phyloP scores from a whole-genome alignment of 2,797 vertebrate genomes.

The Kryptolebias ocellatus region DNA sequence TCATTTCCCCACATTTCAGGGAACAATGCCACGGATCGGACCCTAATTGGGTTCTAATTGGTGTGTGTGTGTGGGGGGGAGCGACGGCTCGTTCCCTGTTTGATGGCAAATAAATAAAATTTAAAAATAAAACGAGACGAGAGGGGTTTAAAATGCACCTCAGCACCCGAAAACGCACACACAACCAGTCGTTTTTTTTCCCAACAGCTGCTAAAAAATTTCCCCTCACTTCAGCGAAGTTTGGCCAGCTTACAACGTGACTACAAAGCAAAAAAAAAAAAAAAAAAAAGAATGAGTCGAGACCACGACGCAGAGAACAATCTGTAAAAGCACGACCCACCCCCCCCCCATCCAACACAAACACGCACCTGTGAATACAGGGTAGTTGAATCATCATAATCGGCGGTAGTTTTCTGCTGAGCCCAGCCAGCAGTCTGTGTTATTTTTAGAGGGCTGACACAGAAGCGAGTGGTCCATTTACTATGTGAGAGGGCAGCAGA shows the following conservation, averaged over 20 bases:
- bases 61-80: too few relatives aligned
- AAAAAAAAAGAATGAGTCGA: conserved; percentile 20
- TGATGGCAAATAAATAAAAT: conserved; percentile 1
- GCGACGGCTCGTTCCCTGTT: background rate
- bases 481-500: conserved; percentile 72
- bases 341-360: conserved; percentile 41
- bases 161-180: conserved; percentile 23
- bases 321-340: conserved; percentile 59
- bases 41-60: conserved; percentile 11
- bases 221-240: conserved; percentile 41
- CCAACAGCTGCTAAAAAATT: conserved; percentile 6
- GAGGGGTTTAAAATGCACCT: conserved; percentile 1
- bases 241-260: conserved; percentile 12
- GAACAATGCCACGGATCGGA: conserved; percentile 8
- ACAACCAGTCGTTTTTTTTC: conserved; percentile 6
- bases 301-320: conserved; percentile 39
- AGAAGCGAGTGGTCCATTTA: conserved; percentile 77
- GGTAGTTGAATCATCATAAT: conserved; percentile 83
- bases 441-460: conserved; percentile 83
- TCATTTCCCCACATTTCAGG: conserved; percentile 19
- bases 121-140: too few relatives aligned
- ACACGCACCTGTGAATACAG: conserved; percentile 75
- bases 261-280: conserved; percentile 33
- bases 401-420: conserved; percentile 81
- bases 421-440: conserved; percentile 75